A percentile compares a stretch with the other conserved stretches of the same genome.
phyloP scores from a whole-genome alignment of 2,113 vertebrate genomes.

The Ahaetulla prasina region DNA sequence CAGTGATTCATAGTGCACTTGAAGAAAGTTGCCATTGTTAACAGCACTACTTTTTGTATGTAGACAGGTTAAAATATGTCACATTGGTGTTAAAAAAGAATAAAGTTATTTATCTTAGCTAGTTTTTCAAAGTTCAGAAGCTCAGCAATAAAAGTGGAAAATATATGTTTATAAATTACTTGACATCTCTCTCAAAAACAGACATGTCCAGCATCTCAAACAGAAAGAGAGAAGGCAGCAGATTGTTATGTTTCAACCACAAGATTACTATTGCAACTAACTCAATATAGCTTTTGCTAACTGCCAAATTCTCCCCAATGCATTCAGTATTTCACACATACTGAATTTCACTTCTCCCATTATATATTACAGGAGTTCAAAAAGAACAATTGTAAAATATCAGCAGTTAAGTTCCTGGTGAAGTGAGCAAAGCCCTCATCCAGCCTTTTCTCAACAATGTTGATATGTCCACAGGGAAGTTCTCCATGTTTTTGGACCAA shows the following conservation, averaged over 20 bases:
- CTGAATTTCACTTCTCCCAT: conserved; percentile 20
- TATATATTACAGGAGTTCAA: not conserved
- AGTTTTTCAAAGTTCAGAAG: conserved; percentile 66
- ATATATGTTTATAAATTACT: conserved; percentile 52
- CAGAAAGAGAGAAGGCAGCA: conserved; percentile 30
- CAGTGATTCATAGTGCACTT: conserved; percentile 74
- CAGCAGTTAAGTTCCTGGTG: not conserved
- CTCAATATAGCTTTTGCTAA: not conserved
- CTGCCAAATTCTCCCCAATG: conserved; percentile 2
- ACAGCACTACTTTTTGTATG: conserved; percentile 67
- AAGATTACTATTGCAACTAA: not conserved
- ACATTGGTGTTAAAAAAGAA: conserved; percentile 68
- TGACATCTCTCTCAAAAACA: conserved; percentile 43
- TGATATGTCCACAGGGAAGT: not conserved
- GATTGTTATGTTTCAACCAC: conserved; percentile 15
- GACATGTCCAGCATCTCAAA: conserved; percentile 21
- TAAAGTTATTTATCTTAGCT: conserved; percentile 67
- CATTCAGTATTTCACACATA: conserved; percentile 19
- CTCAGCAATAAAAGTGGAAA: conserved; percentile 50
- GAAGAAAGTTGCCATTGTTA: conserved; percentile 77
- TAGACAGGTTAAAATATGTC: conserved; percentile 77
- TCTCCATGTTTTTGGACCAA: not conserved
- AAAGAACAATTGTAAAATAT: not conserved
- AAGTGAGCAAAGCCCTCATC: not conserved
- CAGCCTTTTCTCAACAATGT: not conserved